These are phyloP conservation scores for Ciconia boyciana DNA, from an alignment of 2,113 vertebrate species.

Conservation along the genomic window DNA sequence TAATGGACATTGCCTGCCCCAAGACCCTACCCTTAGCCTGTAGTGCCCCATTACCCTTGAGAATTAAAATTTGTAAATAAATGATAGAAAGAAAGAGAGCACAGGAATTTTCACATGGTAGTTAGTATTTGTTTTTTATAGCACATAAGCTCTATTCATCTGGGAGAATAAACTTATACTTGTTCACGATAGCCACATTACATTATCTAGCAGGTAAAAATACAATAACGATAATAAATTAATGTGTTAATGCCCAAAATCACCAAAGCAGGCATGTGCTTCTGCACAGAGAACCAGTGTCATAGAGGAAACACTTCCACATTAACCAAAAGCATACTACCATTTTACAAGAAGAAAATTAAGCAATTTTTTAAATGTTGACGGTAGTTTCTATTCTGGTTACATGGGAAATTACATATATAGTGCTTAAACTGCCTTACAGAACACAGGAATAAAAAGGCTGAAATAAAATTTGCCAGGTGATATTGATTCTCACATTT, in stretches of 20 bases:
- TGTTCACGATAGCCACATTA: neutral
- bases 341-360: neutral
- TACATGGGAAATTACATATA: neutral
- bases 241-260: neutral
- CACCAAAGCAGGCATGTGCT: neutral
- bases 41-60: neutral
- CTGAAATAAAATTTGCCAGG: neutral
- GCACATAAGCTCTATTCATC: neutral
- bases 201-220: neutral
- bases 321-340: neutral
- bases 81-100: neutral
- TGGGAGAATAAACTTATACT: neutral
- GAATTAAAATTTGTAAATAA: neutral
- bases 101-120: neutral
- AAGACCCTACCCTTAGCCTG: neutral
- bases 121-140: neutral
- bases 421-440: neutral
- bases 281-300: neutral
- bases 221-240: neutral
- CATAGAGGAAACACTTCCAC: neutral
- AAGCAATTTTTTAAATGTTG: neutral
- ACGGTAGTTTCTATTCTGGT: neutral
- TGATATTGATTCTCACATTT: neutral
- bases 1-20: neutral
- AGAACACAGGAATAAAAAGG: neutral